phyloP scores from a whole-genome alignment of 2,113 vertebrate genomes.

The Cyanoramphus novaezelandiae region DNA sequence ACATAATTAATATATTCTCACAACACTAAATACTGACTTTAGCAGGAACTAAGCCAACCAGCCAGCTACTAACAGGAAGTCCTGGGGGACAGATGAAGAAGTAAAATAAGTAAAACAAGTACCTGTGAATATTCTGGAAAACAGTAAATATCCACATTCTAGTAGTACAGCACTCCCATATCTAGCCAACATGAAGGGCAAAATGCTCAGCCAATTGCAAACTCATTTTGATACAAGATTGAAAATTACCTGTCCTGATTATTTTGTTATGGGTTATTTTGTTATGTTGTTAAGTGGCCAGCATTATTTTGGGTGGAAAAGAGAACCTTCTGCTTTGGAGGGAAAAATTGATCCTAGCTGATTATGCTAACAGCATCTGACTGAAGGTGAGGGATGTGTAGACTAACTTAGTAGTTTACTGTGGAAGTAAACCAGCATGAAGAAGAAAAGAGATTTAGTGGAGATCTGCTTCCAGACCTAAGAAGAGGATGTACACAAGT shows the following conservation, averaged over 20 bases:
- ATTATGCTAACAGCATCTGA: rapidly evolving
- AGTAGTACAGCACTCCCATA: background rate
- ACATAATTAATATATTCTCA: background rate
- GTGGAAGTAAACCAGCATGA: background rate
- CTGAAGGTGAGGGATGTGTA: rapidly evolving
- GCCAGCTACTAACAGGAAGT: background rate
- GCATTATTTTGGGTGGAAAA: background rate
- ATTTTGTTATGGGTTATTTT: background rate
- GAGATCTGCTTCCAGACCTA: background rate
- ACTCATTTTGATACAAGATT: background rate
- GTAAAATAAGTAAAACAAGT: background rate
- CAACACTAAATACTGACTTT: background rate
- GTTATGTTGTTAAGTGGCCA: background rate
- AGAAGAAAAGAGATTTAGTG: background rate
- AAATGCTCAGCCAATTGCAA: background rate
- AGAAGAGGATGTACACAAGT: background rate
- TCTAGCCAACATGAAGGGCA: background rate
- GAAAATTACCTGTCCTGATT: background rate
- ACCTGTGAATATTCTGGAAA: background rate
- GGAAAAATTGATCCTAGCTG: background rate
- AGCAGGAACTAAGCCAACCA: background rate
- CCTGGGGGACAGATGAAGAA: background rate
- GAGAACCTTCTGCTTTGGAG: background rate
- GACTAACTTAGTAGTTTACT: background rate
- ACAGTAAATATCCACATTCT: background rate